Percentiles rank a stretch among this genome's conserved stretches.
phyloP scores from a whole-genome alignment of 2,113 vertebrate species.

The Pseudonaja textilis region DNA sequence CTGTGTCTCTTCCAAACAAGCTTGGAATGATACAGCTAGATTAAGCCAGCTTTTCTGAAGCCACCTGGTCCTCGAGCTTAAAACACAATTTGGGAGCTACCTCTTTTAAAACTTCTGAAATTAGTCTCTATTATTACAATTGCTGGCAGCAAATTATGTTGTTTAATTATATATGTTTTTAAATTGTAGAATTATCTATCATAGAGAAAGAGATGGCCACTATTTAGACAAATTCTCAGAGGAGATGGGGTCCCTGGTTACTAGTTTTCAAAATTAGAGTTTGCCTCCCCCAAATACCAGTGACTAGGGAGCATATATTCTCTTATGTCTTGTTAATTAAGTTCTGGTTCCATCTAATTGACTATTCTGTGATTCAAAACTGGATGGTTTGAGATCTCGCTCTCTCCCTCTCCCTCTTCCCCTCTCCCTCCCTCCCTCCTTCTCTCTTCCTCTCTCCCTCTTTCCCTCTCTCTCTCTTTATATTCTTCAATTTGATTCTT shows the following conservation, averaged over 20 bases:
- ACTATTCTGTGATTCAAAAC: neutral
- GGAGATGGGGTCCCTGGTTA: neutral
- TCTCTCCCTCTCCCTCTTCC: accelerated
- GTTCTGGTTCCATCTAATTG: neutral
- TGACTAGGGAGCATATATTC: neutral
- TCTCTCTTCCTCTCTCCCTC: no score
- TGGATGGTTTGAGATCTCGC: neutral
- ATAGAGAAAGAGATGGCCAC: neutral
- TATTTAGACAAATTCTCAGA: neutral
- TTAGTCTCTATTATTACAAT: neutral
- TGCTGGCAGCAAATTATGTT: neutral
- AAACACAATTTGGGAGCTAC: constrained; percentile 2
- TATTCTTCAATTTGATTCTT: neutral
- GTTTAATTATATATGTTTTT: neutral
- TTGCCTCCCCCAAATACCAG: neutral
- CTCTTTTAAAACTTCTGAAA: neutral
- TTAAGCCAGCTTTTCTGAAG: constrained; percentile 25
- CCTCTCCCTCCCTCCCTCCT: no score
- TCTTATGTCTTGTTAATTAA: neutral
- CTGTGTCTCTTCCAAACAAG: constrained; percentile 53
- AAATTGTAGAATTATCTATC: neutral
- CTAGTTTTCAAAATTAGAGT: neutral
- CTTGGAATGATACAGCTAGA: constrained; percentile 34
- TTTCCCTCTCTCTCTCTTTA: neutral
- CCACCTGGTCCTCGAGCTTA: constrained; percentile 27